A percentile compares a stretch with the other conserved stretches of the same genome.
Conservation (phyloP, 2,113 vertebrate species). For the Orientallactaga bullata region DNA sequence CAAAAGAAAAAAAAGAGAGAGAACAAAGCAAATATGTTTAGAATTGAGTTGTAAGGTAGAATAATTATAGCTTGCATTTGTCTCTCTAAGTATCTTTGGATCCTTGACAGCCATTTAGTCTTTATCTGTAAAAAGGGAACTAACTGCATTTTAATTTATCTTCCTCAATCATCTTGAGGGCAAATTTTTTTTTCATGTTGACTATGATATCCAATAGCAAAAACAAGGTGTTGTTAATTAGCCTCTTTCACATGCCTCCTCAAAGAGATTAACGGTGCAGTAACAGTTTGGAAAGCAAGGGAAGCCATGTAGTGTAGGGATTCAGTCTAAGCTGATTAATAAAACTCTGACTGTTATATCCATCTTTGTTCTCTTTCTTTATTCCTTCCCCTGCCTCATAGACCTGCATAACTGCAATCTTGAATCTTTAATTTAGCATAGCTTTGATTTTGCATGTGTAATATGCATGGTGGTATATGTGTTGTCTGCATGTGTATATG, state of each 20-base stretch:
- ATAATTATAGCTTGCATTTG: constrained; percentile 60
- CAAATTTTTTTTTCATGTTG: constrained; percentile 53
- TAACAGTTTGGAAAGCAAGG: constrained; percentile 57
- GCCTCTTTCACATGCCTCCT: constrained; percentile 48
- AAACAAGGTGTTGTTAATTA: constrained; percentile 73
- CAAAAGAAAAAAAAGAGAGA: too few species aligned
- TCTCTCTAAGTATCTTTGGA: constrained; percentile 60
- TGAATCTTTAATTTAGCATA: background rate
- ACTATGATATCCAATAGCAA: constrained; percentile 37
- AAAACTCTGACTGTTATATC: constrained; percentile 18
- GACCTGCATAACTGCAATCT: background rate
- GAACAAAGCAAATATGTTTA: constrained; percentile 54
- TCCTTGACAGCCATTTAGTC: constrained; percentile 51
- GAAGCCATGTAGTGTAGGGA: background rate
- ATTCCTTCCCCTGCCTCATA: background rate
- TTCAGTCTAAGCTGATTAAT: constrained; percentile 11
- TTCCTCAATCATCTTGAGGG: constrained; percentile 58
- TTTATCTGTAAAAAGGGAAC: constrained; percentile 44
- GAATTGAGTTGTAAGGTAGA: constrained; percentile 55
- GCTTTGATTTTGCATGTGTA: background rate
- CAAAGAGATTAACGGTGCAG: constrained; percentile 47
- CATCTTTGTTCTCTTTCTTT: background rate
- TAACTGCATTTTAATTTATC: constrained; percentile 62
- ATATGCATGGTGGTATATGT: too few species aligned
- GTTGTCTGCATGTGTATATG: too few species aligned